Percentiles rank a stretch among this genome's conserved stretches.
Conservation (phyloP, 2,797 vertebrate species). For the Pipistrellus pipistrellus region DNA sequence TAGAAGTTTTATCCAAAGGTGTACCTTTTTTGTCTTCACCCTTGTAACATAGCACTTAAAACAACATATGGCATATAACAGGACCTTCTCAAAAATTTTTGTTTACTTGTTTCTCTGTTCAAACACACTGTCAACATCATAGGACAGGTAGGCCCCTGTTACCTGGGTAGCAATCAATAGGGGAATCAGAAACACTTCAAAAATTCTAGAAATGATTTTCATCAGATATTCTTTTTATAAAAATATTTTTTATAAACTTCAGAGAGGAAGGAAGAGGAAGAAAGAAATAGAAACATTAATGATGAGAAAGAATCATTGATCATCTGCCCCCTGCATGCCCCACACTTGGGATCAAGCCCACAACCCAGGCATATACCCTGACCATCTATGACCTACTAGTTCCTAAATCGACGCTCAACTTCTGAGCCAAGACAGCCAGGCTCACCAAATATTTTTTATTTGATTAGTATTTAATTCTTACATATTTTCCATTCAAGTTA, state of each 20-base stretch:
- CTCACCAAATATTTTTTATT: neutral
- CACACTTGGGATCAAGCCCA: too few species aligned
- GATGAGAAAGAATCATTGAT: too few species aligned
- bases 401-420: too few species aligned
- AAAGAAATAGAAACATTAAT: too few species aligned
- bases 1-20: neutral
- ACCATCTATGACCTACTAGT: too few species aligned
- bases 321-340: too few species aligned
- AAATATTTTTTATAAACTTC: too few species aligned
- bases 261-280: too few species aligned
- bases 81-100: neutral
- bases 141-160: neutral
- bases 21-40: neutral
- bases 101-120: conserved; percentile 24
- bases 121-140: neutral
- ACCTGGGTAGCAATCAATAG: neutral
- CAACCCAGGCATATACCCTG: too few species aligned
- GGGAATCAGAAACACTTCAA: neutral
- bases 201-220: neutral
- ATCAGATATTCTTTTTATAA: too few species aligned
- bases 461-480: neutral
- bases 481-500: neutral
- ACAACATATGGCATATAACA: neutral
- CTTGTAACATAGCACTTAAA: neutral
- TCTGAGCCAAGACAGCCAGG: too few species aligned